These are phyloP conservation scores for Enteromius argenteus DNA, from an alignment of 2,797 vertebrate genomes.

Conservation along the genomic window DNA sequence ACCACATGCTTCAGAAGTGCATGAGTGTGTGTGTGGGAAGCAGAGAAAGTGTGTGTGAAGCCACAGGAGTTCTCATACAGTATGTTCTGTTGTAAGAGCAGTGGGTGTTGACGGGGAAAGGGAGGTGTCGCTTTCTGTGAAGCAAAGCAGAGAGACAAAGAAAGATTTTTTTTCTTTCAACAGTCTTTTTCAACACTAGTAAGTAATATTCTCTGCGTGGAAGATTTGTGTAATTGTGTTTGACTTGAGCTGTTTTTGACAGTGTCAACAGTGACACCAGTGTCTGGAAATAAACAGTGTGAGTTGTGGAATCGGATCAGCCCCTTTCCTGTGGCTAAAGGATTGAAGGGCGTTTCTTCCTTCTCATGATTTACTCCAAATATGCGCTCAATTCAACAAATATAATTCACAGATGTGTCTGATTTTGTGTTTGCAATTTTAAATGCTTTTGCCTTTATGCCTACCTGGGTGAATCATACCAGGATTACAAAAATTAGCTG, in stretches of 20 bases:
- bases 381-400: not conserved
- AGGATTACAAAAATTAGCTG: not conserved
- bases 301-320: not conserved
- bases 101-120: constrained; percentile 27
- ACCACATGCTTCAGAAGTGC: not conserved
- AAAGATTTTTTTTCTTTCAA: not conserved
- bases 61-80: not conserved
- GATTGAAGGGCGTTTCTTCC: not conserved
- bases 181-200: not conserved
- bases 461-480: not conserved
- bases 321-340: not conserved
- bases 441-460: not conserved
- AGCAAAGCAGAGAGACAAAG: not conserved
- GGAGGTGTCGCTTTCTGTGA: constrained; percentile 35
- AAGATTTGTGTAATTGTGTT: constrained; percentile 13
- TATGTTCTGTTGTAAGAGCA: constrained; percentile 7
- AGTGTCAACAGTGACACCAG: not conserved
- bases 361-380: not conserved
- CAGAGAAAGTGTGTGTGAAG: constrained; percentile 3
- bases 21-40: not conserved
- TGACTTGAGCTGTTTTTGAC: constrained; percentile 11
- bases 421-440: not conserved
- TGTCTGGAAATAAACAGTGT: not conserved
- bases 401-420: constrained; percentile 10
- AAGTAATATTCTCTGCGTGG: not conserved